Base-by-base conservation (phyloP, 2,797 vertebrate genomes). In the Merluccius polli region DNA sequence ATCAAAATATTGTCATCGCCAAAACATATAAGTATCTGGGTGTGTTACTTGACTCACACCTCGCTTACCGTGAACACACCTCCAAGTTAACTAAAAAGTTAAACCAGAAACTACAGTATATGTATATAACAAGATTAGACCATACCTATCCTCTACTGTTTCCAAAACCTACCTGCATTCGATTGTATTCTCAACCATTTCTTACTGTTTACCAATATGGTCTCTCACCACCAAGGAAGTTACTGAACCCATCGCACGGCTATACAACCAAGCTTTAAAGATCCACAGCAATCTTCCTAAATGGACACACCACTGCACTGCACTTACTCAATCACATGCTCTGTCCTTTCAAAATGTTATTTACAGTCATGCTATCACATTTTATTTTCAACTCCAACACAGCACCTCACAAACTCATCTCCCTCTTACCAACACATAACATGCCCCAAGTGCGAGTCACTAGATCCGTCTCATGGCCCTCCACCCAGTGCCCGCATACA, bases 261-360 rank as follows among this genome's bases (percentile, higher is more conserved):
- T 65, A 3, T 65, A 65, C n/a, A 65, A 65, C 12, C 7, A 24
- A 65, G 59, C 59, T 18, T 24, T n/a, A n/a, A 65, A 65, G 18
- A 65, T 65, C 12, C 59, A 65, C 27, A 24, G 59, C 4, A 65
- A 65, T 24, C 59, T 65, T 15, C 59, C 8, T n/a, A 21, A 21
- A 7, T 65, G 59, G 59, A 65, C 59, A n/a, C 59, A 65, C 59
- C 59, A 65, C 59, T 65, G 59, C 18, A 65, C 59, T 65, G n/a
- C 59, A 65, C 59, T 65, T 24, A n/a, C 21, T n/a, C 59, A 5
- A 6, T 21, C 18, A 65, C 59, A 65, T 24, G 7, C n/a, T 8
- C 21, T 4, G 10, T 65, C 13, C n/a, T 24, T n/a, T 65, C 8
- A 65, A 65, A 65, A n/a, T n/a, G n/a, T n/a, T n/a, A n/a, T n/a